Conservation (phyloP, 2,888 invertebrate genomes). For the Oligia fasciuncula region DNA sequence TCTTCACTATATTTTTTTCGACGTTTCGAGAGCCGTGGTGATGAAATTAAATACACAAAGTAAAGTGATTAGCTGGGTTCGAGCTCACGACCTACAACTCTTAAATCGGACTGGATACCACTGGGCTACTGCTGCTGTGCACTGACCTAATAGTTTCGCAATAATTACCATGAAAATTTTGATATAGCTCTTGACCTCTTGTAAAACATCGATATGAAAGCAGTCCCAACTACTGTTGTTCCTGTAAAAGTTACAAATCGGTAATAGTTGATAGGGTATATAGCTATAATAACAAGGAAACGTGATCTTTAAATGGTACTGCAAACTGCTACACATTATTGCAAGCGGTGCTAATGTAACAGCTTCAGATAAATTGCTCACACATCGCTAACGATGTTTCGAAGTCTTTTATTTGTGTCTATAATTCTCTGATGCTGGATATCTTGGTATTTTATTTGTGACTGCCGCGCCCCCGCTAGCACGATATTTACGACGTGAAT, state of each 20-base stretch:
- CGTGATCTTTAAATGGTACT: constrained; percentile 15
- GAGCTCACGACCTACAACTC: neutral
- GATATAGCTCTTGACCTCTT: neutral
- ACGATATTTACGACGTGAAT: neutral
- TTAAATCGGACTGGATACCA: neutral
- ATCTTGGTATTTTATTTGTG: constrained; percentile 1
- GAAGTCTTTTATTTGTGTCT: constrained; percentile 22
- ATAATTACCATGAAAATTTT: too few species aligned
- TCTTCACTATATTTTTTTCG: neutral
- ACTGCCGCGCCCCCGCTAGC: neutral
- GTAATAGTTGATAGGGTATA: neutral
- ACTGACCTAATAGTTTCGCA: too few species aligned
- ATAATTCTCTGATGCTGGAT: constrained; percentile 12
- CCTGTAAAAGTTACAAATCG: neutral
- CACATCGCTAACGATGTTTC: constrained; percentile 27
- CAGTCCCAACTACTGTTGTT: neutral
- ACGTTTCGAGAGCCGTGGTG: neutral
- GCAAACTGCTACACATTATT: constrained; percentile 7
- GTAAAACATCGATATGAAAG: neutral
- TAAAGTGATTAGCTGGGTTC: neutral
- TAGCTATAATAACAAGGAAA: neutral
- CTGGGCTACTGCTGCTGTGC: neutral
- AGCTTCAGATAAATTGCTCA: constrained; percentile 36
- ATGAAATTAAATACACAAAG: neutral
- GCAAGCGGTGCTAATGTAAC: constrained; percentile 20